Base-by-base conservation (phyloP, 2,888 invertebrate genomes). In the Mechanitis mazaeus region DNA sequence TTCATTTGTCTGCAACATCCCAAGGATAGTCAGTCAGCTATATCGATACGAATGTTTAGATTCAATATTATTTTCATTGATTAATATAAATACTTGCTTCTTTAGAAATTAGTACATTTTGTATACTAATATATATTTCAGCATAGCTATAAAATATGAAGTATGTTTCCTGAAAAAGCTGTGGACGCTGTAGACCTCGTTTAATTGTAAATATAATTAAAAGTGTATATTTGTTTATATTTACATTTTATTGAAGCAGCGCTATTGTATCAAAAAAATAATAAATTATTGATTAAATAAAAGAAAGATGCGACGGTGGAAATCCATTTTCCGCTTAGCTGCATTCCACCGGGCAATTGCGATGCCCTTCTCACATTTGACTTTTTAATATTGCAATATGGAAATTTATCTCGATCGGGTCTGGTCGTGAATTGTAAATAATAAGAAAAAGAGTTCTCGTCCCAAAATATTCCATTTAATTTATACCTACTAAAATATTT, bases 271-370 rank as follows among this genome's bases (percentile, higher is more conserved):
- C 20, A 58, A 38, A 12, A 55, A 57, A 54, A 45, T 42, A 42
- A 7, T 11, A 9, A 42, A 9, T 59, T 45, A 56, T 53, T 58
- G 45, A 55, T 78, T 76, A 73, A 76, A 68, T 73, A 78, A 82
- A 81, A 80, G 20, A 83, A 78, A 83, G 83, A 81, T 78, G 76
- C 77, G 79, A 70, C 74, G 73, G 77, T 75, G 80, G 76, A 80
- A 84, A 86, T 83, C 85, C 84, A 87, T 87, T 87, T 85, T 77
- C 79, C 79, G 77, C 74, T 70, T 67, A 76, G 73, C 75, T 81
- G 74, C 79, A 75, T 77, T 76, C 75, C 77, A 77, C 78, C 75
- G 80, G 76, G 73, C 71, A 74, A 75, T 75, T 76, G 60, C 70
- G 71, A 74, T 61, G 72, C 70, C 68, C 71, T 72, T 75, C 76